These are phyloP conservation scores for Melanotaenia trifasciata DNA, from an alignment of 2,797 vertebrate genomes.

Conservation along the genomic window DNA sequence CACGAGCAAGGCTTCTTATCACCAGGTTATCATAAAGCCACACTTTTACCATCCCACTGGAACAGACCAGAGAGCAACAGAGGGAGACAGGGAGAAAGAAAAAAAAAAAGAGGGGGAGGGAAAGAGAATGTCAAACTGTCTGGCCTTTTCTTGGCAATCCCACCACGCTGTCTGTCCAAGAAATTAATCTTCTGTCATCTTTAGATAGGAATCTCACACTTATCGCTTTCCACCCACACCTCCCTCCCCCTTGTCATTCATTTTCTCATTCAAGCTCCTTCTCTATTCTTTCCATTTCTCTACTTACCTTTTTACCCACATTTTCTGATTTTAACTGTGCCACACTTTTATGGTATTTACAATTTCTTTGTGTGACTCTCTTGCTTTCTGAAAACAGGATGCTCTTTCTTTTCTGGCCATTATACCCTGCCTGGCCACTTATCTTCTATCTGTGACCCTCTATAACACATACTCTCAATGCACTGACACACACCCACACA, in stretches of 20 bases:
- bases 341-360: conserved; percentile 25
- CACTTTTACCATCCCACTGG: conserved; percentile 35
- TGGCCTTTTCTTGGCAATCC: conserved; percentile 70
- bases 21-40: conserved; percentile 63
- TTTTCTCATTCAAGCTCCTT: conserved; percentile 13
- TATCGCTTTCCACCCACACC: conserved; percentile 47
- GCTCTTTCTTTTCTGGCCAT: conserved; percentile 39
- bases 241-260: conserved; percentile 5
- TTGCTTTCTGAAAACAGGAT: conserved; percentile 24
- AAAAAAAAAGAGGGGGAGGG: conserved; percentile 1
- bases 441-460: conserved; percentile 60
- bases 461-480: conserved; percentile 51
- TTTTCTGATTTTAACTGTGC: conserved; percentile 1
- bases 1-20: conserved; percentile 55
- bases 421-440: conserved; percentile 52
- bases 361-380: conserved; percentile 7
- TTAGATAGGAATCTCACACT: conserved; percentile 69
- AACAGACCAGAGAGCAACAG: conserved; percentile 36
- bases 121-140: conserved; percentile 73
- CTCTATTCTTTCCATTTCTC: not conserved
- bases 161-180: conserved; percentile 63
- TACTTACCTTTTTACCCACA: not conserved
- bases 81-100: conserved; percentile 14
- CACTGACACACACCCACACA: conserved; percentile 23
- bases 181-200: conserved; percentile 78